Evolutionary conservation across 1,140 invertebrate species (phyloP), one percentile per base, ranked within the genome.

Genomic region (Belonocnema kinseyi): DNA sequence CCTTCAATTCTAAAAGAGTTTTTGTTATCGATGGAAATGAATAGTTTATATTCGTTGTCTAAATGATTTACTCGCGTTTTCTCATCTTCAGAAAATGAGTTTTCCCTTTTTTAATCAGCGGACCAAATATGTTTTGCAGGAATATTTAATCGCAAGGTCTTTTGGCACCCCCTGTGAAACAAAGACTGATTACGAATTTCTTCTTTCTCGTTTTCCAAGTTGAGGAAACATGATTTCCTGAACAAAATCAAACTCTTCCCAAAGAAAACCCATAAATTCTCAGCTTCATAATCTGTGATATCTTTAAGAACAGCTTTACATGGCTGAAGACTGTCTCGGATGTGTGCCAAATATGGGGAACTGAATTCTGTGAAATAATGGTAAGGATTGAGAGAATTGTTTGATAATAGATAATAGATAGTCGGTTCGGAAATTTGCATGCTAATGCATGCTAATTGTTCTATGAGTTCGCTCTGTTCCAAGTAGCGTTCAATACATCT

Each of bases 191-290:
- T 79, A 53, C 79, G 80, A 73, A 75, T 77, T 72, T 72, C 66
- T 50, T 79, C 79, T 19, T 81, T 75, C 76, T 80, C 75, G 12
- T 40, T 21, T 66, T 84, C 80, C 16, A 84, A 50, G 71, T 80
- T 66, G 50, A 77, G 77, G 17, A 84, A 84, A 50, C 26, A 52
- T 52, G 75, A 16, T 50, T 84, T 79, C 0, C 79, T 54, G 4
- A 82, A 52, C 13, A 84, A 84, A 79, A 84, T 79, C 21, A 84
- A 71, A 72, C 79, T 78, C 3, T 21, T 79, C 19, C 82, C 82
- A 79, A 82, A 84, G 61, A 79, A 76, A 58, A 84, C 13, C 58
- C 16, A 14, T 61, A 26, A 61, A 2, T 21, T 6, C 14, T 14
- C 8, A 61, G 4, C 33, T 61, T 33, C 4, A 12, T 11, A 2